Evolutionary conservation across 2,797 vertebrate genomes (phyloP), one percentile per base, ranked within the genome.

Genomic region (Enteromius anoplus): DNA sequence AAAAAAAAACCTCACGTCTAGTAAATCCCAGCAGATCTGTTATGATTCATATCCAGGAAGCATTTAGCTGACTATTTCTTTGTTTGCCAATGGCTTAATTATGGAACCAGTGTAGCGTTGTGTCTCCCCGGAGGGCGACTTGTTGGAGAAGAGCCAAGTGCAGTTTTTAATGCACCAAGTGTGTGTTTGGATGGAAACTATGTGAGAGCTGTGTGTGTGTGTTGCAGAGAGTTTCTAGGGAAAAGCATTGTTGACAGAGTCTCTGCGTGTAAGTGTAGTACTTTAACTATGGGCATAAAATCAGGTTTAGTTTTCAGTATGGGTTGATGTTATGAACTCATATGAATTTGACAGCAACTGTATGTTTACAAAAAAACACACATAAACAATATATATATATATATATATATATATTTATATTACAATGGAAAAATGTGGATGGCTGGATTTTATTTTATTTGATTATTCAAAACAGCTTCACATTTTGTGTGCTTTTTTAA

Each of bases 11-110:
- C 83, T 72, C 80, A 84, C 84, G 84, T 85, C 81, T 62, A 32
- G 84, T 85, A 85, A 87, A 85, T 79, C 71, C 81, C 83, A 14
- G 58, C 85, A 84, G 86, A 86, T 89, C 86, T 90, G 85, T 89
- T 90, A 84, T 90, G 88, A 89, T 92, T 92, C 90, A 92, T 86
- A 85, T 90, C 80, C 42, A 88, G 91, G 90, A 93, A 90, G 89
- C 89, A 84, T 93, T 94, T 93, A 93, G 87, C 83, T 80, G 86
- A 85, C 83, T 91, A 87, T 90, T 88, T 93, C 86, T 92, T 91
- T 93, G 91, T 94, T 92, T 93, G 90, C 87, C 90, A 89, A 89
- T 90, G 88, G 90, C 64, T 85, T 93, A 92, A 93, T 91, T 92
- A 89, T 93, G 89, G 90, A 89, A 88, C 89, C 89, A 89, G 83